Conservation (phyloP, 2,113 vertebrate species). For the Rhynchomys soricoides region DNA sequence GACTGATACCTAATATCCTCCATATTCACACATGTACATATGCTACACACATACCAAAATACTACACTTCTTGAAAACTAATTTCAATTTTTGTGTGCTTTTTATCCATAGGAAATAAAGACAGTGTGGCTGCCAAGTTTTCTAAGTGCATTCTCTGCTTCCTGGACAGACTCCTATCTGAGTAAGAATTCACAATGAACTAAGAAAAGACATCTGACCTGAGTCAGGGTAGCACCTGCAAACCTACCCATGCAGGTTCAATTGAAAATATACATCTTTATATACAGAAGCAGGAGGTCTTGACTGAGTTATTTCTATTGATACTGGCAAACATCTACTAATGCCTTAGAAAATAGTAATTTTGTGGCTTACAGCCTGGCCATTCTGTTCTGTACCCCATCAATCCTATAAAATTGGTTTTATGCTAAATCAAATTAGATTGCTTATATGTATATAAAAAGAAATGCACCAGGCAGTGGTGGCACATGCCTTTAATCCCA, state of each 20-base stretch:
- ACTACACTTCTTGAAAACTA: neutral
- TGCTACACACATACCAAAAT: neutral
- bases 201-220: constrained; percentile 1
- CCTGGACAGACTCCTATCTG: constrained; percentile 1
- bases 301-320: neutral
- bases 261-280: neutral
- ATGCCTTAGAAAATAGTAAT: constrained; percentile 1
- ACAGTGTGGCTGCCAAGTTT: neutral
- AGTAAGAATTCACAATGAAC: constrained; percentile 7
- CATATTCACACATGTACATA: neutral
- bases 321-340: neutral
- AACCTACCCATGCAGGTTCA: neutral
- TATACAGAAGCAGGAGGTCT: neutral
- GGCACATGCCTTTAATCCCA: too few species aligned
- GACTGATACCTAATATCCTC: too few species aligned
- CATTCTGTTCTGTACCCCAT: neutral
- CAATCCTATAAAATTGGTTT: neutral
- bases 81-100: neutral
- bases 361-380: neutral
- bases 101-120: neutral
- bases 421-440: neutral
- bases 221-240: neutral
- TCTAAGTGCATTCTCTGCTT: constrained; percentile 25
- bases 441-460: neutral
- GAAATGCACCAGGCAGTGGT: too few species aligned